Conservation (phyloP, 2,888 invertebrate genomes). For the Cybosia mesomella region DNA sequence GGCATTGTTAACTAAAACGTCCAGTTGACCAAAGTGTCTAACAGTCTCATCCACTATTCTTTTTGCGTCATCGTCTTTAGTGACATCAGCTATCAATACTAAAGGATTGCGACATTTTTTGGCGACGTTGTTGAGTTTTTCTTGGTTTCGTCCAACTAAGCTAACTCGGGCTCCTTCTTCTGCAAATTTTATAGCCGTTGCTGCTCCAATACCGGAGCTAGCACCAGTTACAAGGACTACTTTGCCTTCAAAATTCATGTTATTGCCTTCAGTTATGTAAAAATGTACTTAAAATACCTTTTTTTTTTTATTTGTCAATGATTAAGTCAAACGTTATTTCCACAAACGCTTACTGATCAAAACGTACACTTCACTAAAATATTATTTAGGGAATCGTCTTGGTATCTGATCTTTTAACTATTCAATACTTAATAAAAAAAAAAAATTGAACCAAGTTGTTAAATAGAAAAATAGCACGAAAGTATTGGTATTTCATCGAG, state of each 20-base stretch:
- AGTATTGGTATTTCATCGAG: not conserved
- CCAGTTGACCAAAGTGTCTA: constrained; percentile 31
- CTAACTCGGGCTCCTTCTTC: constrained; percentile 48
- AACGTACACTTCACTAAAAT: not conserved
- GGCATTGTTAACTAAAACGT: constrained; percentile 43
- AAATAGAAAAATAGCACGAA: not conserved
- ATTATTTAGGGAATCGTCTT: too few species aligned
- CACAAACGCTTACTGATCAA: not conserved
- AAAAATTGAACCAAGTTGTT: not conserved
- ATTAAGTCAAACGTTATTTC: not conserved
- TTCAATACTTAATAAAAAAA: too few species aligned
- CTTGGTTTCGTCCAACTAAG: constrained; percentile 50
- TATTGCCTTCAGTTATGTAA: not conserved
- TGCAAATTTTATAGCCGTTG: constrained; percentile 38
- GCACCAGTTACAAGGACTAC: constrained; percentile 56
- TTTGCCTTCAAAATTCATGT: constrained; percentile 54
- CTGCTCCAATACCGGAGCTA: constrained; percentile 57
- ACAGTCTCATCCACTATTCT: constrained; percentile 27
- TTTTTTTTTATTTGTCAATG: too few species aligned
- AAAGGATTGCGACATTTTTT: constrained; percentile 26
- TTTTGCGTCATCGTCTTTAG: constrained; percentile 28
- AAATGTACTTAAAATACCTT: not conserved
- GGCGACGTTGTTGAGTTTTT: constrained; percentile 40
- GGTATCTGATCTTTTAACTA: too few species aligned
- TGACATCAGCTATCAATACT: constrained; percentile 28